Conservation (phyloP, 1,140 invertebrate genomes). For the Ridgeia piscesae region DNA sequence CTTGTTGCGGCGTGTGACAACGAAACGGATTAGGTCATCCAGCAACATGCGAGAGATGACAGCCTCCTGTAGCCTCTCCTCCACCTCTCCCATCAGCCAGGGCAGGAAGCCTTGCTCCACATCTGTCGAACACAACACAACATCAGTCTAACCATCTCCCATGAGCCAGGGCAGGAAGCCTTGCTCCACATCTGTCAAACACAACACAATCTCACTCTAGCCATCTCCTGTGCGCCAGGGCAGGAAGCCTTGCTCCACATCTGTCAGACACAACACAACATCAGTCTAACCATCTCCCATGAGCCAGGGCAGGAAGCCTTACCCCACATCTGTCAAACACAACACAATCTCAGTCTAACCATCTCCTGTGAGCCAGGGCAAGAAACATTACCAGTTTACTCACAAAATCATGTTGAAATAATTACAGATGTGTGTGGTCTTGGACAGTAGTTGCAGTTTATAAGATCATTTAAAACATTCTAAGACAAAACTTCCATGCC, state of each 20-base stretch:
- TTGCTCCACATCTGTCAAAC: conserved; percentile 65
- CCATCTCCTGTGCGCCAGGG: conserved; percentile 86
- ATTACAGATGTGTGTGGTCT: too few species aligned
- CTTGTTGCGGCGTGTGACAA: conserved; percentile 34
- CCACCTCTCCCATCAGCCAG: conserved; percentile 83
- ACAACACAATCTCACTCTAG: background rate
- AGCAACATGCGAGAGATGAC: conserved; percentile 77
- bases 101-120: conserved; percentile 79
- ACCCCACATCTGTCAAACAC: conserved; percentile 62
- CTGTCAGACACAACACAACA: conserved; percentile 34
- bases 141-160: conserved; percentile 62
- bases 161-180: conserved; percentile 86
- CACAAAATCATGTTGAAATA: too few species aligned
- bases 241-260: conserved; percentile 75
- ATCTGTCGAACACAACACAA: conserved; percentile 39
- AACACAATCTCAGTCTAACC: background rate
- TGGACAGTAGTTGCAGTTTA: too few species aligned
- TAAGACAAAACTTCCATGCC: too few species aligned
- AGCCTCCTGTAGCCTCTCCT: conserved; percentile 74
- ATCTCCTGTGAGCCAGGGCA: too few species aligned
- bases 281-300: conserved; percentile 66
- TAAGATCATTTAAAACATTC: too few species aligned
- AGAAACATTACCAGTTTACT: too few species aligned
- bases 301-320: conserved; percentile 85
- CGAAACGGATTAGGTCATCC: conserved; percentile 62